Base-by-base conservation (phyloP, 2,113 vertebrate genomes). In the Acinonyx jubatus region DNA sequence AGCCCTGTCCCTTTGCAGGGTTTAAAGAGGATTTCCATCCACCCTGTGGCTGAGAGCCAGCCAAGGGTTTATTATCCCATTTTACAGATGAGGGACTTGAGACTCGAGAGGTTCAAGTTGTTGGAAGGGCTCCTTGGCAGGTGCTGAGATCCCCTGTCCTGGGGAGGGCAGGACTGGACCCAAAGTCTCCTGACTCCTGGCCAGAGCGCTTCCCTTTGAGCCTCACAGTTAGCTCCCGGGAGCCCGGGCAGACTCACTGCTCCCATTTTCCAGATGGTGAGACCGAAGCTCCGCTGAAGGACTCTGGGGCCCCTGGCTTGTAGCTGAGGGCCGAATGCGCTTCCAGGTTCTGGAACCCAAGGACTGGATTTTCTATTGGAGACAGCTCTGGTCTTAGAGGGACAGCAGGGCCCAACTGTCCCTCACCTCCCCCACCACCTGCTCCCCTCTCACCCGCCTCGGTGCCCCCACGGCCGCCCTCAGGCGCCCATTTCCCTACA, bases 391-490 rank as follows among this genome's bases (percentile, higher is more conserved):
- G 52, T 14, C 41, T 68, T 23, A 14, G 45, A 29, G 57, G 79
- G 36, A 50, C 50, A 15, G 1, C n/a, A 68, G 96, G 69, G 7
- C 57, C 36, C 25, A 21, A 21, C 23, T 12, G 65, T 13, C 65
- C 73, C 71, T 68, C 29, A 8, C 48, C 33, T 63, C 50, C 66
- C 13, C 13, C 2, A 1, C 25, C 41, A 7, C 14, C 18, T 18
- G 23, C 63, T 61, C 13, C 33, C 9, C 4, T 15, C 2, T 12
- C 0, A 4, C 38, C 1, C 0, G 27, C 31, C 69, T 38, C 2
- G 1, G 14, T 4, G 4, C 15, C 63, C 52, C 68, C 0, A 3
- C 21, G 4, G 19, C 33, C 3, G 1, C 11, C 66, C 23, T 9
- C 9, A 13, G 83, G 48, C 11, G 4, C 23, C 0, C 2, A 0